A percentile compares a stretch with the other conserved stretches of the same genome.
phyloP scores from a whole-genome alignment of 2,888 invertebrate species.

The Eurytoma californica region DNA sequence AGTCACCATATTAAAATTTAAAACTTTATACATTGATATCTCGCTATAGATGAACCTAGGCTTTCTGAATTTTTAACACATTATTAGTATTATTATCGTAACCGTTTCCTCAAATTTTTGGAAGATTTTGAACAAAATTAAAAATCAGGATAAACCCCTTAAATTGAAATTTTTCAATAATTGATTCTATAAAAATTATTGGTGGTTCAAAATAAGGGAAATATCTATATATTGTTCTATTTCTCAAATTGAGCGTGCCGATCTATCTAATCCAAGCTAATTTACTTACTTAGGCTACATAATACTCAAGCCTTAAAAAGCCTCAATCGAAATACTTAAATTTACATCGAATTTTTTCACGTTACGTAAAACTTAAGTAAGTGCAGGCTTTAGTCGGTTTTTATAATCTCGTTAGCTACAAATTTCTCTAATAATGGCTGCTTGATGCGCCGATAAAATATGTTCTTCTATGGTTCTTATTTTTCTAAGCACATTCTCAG shows the following conservation, averaged over 20 bases:
- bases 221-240: neutral
- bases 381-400: conserved; percentile 20
- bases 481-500: no score
- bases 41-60: no score
- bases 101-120: no score
- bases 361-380: conserved; percentile 28
- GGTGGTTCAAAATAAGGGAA: neutral
- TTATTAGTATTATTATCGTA: no score
- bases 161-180: no score
- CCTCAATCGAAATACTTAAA: conserved; percentile 20
- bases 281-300: conserved; percentile 11
- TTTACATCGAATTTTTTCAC: conserved; percentile 33
- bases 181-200: neutral
- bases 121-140: no score
- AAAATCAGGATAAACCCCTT: no score
- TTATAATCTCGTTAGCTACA: conserved; percentile 40
- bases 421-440: neutral
- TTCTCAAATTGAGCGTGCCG: neutral
- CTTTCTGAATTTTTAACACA: no score
- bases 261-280: conserved; percentile 18
- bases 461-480: neutral
- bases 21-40: no score
- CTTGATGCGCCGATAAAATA: conserved; percentile 6
- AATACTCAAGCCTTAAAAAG: conserved; percentile 43
- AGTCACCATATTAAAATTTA: no score